Evolutionary conservation across 92 coral and sea anemone species (phyloP), one percentile per base, ranked within the genome.

Genomic region (Pocillopora grandis): DNA sequence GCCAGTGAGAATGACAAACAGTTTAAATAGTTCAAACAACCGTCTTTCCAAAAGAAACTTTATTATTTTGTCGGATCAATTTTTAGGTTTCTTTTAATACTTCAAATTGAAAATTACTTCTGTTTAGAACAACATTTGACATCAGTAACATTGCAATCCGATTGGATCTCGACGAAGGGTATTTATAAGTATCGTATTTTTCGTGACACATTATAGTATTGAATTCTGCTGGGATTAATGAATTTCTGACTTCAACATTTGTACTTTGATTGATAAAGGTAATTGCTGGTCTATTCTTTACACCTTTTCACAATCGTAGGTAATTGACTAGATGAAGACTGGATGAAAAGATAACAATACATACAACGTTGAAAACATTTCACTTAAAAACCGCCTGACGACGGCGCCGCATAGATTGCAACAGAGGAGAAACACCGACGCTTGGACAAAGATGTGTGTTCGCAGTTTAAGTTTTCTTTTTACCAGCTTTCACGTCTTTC

Each of bases 271-370:
- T 82, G 20, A 72, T 62, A 71, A 61, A 72, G 42, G 64, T 82
- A 82, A 82, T 73, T 49, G 77, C 67, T 82, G 52, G 79, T 21
- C 68, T 56, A 67, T 66, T 80, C 64, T 67, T 80, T 36, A 64
- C 84, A 33, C 75, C 84, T 16, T 80, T 71, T 82, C 74, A 73
- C 86, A 82, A 72, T 82, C 62, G 70, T 52, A 72, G 79, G 52
- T 63, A 74, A 82, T 82, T 72, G 63, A 37, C 49, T 66, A 48
- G 3, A 14, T 15, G 59, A 80, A 69, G 76, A 17, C 37, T n/a
- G 58, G 55, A 37, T 31, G 56, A 80, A 4, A 56, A 31, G 72
- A 17, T 20, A 20, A 42, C 52, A 3, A 42, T 3, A 42, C 52
- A 58, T 71, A 57, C 76, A n/a, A 35, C n/a, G 68, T 36, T 18